Percentiles rank a stretch among this genome's conserved stretches.
phyloP scores from a whole-genome alignment of 2,113 vertebrate genomes.

The Enhydra lutris region DNA sequence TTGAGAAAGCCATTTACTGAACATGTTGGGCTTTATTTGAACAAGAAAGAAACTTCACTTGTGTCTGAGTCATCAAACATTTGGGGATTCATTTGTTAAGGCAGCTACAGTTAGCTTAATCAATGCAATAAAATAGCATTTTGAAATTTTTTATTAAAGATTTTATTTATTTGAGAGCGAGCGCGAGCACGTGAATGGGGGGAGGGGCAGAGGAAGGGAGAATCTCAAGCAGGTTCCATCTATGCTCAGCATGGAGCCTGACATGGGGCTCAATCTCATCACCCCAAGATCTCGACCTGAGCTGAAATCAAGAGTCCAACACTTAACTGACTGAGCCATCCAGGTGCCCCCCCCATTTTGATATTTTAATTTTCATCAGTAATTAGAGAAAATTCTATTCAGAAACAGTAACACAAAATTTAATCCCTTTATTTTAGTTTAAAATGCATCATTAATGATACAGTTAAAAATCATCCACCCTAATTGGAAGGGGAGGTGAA shows the following conservation, averaged over 20 bases:
- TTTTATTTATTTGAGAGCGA: not conserved
- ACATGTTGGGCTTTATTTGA: not conserved
- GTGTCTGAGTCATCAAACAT: not conserved
- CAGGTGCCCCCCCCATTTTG: not conserved
- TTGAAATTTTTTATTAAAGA: not conserved
- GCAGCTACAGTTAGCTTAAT: not conserved
- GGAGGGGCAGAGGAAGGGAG: not conserved
- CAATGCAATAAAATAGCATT: not conserved
- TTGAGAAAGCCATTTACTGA: not conserved
- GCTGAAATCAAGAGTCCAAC: not conserved
- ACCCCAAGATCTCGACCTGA: not conserved
- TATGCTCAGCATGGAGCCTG: not conserved
- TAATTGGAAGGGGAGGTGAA: too few species aligned
- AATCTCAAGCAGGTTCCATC: not conserved
- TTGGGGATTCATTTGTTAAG: not conserved
- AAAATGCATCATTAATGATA: not conserved
- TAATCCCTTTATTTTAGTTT: not conserved
- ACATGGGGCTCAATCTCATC: not conserved
- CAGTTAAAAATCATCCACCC: not conserved
- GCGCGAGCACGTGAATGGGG: not conserved
- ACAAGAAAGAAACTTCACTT: not conserved
- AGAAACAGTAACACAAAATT: not conserved
- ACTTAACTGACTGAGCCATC: not conserved
- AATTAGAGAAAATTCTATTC: not conserved
- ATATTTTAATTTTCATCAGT: not conserved